These are phyloP conservation scores for Oedothorax gibbosus DNA, from an alignment of 1,140 invertebrate species.

Conservation along the genomic window DNA sequence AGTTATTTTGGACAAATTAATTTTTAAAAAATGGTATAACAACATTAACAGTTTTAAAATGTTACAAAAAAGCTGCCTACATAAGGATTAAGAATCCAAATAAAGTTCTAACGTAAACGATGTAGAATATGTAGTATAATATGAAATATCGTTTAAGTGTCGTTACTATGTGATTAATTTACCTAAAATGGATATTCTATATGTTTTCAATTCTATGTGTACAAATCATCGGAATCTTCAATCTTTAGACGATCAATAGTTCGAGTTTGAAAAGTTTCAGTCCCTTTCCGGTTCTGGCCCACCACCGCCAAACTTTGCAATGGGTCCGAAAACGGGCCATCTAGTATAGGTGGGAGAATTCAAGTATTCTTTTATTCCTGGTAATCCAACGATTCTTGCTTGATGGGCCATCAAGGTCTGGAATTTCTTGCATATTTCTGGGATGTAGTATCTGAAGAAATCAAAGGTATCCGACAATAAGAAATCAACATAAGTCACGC, in stretches of 20 bases:
- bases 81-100: neutral
- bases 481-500: conserved; percentile 72
- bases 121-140: neutral
- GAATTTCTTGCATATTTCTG: conserved; percentile 66
- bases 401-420: conserved; percentile 69
- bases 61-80: neutral
- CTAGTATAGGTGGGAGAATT: conserved; percentile 66
- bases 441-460: conserved; percentile 67
- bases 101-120: neutral
- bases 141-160: too few relatives aligned
- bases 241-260: neutral
- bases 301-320: conserved; percentile 66
- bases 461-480: conserved; percentile 71
- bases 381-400: conserved; percentile 66
- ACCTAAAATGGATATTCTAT: too few relatives aligned
- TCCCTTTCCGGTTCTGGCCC: conserved; percentile 10
- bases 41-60: neutral
- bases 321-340: conserved; percentile 66
- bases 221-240: neutral
- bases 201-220: too few relatives aligned
- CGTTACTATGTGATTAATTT: too few relatives aligned
- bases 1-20: neutral
- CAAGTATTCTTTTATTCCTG: conserved; percentile 67
- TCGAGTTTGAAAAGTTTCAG: neutral
- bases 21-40: neutral